Evolutionary conservation across 2,797 vertebrate genomes (phyloP), one percentile per base, ranked within the genome.

Genomic region (Neomorphus geoffroyi): DNA sequence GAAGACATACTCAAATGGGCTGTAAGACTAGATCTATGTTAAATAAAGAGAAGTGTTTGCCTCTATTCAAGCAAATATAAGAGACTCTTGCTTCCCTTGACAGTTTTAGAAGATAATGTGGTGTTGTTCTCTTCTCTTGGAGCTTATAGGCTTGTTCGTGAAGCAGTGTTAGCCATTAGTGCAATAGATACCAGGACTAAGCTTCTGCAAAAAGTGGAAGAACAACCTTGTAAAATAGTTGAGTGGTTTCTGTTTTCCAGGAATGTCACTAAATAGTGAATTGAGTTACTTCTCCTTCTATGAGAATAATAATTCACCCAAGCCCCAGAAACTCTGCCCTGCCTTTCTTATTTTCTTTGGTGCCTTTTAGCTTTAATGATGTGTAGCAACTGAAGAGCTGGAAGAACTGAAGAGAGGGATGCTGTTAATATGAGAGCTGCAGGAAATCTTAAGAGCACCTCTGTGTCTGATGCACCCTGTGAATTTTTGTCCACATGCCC

Each of bases 31-130:
- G 53, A 82, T 67, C 45, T 85, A 15, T 46, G 53, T 80, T 88
- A 90, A 95, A 92, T 57, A 86, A 87, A 84, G 66, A 73, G 21
- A 89, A 78, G 32, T 88, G 51, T 84, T 93, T 93, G 53, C 37
- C 41, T 67, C 43, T 85, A 17, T 69, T 91, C 74, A 86, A 85
- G 75, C 9, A 80, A 81, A 62, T 79, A 37, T 33, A 71, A 78
- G 53, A 82, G 30, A 46, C 30, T 41, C 21, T 77, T 90, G 73
- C 64, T 92, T 91, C 86, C 45, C 0, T 3, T 79, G 24, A 67
- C 88, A 30, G 19, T 46, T 94, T 90, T 65, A 23, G 37, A 86
- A 91, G 67, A 91, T 45, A 91, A 73, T 4, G 9, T 56, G 13
- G 1, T 70, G 35, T 35, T 94, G 30, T 89, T 94, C 48, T 70